A percentile compares a stretch with the other conserved stretches of the same genome.
phyloP scores from a whole-genome alignment of 2,888 invertebrate genomes.

The Euzophera pinguis region DNA sequence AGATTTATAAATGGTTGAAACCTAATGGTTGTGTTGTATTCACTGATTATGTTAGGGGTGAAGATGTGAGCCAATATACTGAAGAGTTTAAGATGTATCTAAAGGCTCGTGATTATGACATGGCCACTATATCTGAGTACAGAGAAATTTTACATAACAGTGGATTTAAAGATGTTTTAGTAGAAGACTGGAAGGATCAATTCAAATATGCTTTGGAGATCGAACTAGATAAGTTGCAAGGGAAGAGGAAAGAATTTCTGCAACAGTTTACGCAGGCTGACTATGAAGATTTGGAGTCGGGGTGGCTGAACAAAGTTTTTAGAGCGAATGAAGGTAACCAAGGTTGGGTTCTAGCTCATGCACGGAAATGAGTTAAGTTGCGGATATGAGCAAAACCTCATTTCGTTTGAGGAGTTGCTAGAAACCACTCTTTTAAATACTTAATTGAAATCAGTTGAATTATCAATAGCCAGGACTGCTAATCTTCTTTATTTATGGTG shows the following conservation, averaged over 20 bases:
- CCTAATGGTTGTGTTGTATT: not conserved
- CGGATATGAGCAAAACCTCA: too few relatives aligned
- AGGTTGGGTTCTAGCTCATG: not conserved
- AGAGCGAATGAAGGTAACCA: not conserved
- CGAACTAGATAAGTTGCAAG: not conserved
- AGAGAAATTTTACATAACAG: not conserved
- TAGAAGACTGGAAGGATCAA: not conserved
- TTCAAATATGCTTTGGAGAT: not conserved
- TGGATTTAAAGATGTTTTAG: not conserved
- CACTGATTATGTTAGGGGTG: conserved; percentile 15
- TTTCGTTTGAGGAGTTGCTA: too few relatives aligned
- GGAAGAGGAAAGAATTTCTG: not conserved
- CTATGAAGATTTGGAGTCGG: conserved; percentile 6
- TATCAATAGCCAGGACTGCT: too few relatives aligned
- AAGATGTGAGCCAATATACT: conserved; percentile 14
- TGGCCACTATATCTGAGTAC: not conserved
- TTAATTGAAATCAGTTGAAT: too few relatives aligned
- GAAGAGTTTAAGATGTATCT: conserved; percentile 13
- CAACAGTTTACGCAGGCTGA: not conserved
- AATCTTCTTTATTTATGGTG: too few relatives aligned
- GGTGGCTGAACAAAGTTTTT: not conserved
- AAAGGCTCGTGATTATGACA: conserved; percentile 12
- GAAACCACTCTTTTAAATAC: too few relatives aligned
- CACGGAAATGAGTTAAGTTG: too few relatives aligned
- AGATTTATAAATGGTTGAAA: not conserved